phyloP scores from a whole-genome alignment of 2,888 invertebrate species.

The Oligia latruncula region DNA sequence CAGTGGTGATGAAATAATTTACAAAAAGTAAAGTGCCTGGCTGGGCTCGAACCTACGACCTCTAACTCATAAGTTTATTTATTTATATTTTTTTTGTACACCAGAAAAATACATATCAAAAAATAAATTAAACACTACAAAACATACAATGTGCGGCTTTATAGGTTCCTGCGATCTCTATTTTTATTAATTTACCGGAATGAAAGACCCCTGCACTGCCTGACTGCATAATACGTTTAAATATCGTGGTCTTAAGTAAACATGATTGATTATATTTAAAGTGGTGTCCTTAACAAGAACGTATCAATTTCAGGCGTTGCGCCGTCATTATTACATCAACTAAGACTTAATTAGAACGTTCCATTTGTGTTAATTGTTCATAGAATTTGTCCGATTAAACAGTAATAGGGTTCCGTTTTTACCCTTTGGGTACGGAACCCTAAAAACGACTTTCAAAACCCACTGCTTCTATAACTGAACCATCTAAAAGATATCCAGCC shows the following conservation, averaged over 20 bases:
- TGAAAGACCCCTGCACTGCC: neutral
- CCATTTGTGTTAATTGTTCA: constrained; percentile 9
- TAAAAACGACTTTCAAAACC: neutral
- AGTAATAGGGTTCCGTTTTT: too few species aligned
- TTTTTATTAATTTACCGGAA: neutral
- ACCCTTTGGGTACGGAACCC: too few species aligned
- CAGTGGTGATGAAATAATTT: neutral
- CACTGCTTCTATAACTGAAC: neutral
- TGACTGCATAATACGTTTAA: neutral
- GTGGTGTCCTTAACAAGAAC: constrained; percentile 3
- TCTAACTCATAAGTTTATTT: too few species aligned
- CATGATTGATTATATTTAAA: neutral
- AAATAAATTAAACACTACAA: too few species aligned
- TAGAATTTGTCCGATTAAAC: neutral
- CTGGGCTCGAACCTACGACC: too few species aligned
- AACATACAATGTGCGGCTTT: too few species aligned
- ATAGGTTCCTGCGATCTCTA: too few species aligned
- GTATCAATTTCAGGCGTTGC: constrained; percentile 44
- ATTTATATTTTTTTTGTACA: too few species aligned
- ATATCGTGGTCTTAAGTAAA: neutral
- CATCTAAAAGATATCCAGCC: neutral
- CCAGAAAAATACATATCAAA: too few species aligned
- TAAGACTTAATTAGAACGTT: constrained; percentile 38
- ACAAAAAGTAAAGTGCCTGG: neutral
- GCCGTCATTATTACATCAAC: neutral